Conservation (phyloP, 2,888 invertebrate species). For the Spodoptera littoralis region DNA sequence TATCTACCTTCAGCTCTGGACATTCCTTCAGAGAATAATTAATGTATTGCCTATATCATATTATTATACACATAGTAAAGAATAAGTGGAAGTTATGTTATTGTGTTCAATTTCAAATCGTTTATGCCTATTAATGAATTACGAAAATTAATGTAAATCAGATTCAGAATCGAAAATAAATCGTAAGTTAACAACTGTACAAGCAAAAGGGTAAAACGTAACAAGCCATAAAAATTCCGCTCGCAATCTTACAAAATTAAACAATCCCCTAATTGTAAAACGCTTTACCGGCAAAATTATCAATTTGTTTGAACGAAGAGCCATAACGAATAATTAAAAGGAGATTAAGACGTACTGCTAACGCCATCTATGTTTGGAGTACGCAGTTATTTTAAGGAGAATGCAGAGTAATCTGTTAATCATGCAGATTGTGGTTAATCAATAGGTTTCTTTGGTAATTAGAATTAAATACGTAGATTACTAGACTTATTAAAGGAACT, state of each 20-base stretch:
- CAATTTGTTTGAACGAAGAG: constrained; percentile 39
- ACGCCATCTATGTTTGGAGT: constrained; percentile 37
- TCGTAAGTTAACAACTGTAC: constrained; percentile 24
- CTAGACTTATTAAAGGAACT: too few species aligned
- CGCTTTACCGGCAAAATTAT: constrained; percentile 51
- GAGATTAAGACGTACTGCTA: constrained; percentile 12
- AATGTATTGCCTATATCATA: too few species aligned
- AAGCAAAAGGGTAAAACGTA: constrained; percentile 56
- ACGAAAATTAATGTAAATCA: constrained; percentile 30
- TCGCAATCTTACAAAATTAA: constrained; percentile 49
- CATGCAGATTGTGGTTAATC: background rate
- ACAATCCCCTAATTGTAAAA: constrained; percentile 59
- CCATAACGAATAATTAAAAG: constrained; percentile 11
- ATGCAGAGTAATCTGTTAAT: too few species aligned
- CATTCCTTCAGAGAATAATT: too few species aligned
- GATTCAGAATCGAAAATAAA: constrained; percentile 34
- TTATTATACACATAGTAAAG: too few species aligned
- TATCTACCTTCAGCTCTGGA: too few species aligned
- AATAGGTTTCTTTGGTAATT: too few species aligned
- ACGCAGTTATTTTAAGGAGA: too few species aligned
- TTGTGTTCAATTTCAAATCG: background rate
- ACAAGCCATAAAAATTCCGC: constrained; percentile 67
- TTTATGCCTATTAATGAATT: constrained; percentile 7
- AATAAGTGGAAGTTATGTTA: too few species aligned
- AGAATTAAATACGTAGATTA: too few species aligned